Base-by-base conservation (phyloP, 2,888 invertebrate genomes). In the Lasioglossum calceatum region DNA sequence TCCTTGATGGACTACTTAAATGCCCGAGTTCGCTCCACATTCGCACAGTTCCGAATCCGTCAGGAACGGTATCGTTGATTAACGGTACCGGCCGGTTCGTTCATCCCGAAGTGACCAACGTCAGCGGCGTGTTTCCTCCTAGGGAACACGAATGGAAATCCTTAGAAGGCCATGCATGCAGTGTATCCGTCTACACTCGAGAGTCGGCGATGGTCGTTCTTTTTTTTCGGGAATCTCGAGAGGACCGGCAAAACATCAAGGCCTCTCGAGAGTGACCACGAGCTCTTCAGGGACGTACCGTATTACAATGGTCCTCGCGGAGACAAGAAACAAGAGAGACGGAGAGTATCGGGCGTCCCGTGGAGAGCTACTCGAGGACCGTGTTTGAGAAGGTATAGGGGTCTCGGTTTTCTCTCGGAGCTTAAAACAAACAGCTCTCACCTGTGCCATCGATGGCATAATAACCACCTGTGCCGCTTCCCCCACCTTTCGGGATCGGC, bases 161-260 rank as follows among this genome's bases (percentile, higher is more conserved):
- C 91, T 88, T 92, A 88, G 89, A 91, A 89, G 91, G 91, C 82
- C 88, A 90, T 91, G 87, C 88, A 89, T 89, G 85, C 84, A 87
- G 81, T 73, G 78, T 82, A 77, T 83, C 89, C 81, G 79, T 71
- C 84, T 77, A 78, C 82, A 84, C 87, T 87, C 79, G 71, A 88
- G 90, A 90, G 84, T 78, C 82, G 86, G 74, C 82, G 79, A 86
- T 88, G 86, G 82, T 90, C 87, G 79, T 89, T 85, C 88, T 85
- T 77, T 86, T 90, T 89, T 91, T 87, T 87, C 79, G 83, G 86
- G 81, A 78, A 86, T 87, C 87, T 89, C 88, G 89, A 91, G 92
- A 88, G 91, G 91, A 76, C 87, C 92, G 92, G 89, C 93, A 92
- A 93, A 93, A 93, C 93, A 93, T 91, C 92, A 93, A 92, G 92